Evolutionary conservation across 1,140 invertebrate species (phyloP).

Genomic region (Magallana ariakensis): DNA sequence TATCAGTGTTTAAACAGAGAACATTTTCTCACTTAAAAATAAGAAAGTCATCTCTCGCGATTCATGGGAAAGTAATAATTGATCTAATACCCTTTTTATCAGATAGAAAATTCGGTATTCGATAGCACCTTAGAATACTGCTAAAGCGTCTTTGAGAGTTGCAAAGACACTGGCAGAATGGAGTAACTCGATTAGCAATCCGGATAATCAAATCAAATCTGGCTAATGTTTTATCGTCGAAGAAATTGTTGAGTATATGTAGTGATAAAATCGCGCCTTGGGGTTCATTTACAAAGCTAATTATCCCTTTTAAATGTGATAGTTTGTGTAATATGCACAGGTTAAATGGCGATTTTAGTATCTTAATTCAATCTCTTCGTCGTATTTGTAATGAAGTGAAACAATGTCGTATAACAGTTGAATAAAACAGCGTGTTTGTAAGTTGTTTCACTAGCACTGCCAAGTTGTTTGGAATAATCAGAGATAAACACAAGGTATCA

Average conservation of each 20-base stretch:
- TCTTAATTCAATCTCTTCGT: neutral
- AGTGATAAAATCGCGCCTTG: conserved; percentile 32
- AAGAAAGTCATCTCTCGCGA: neutral
- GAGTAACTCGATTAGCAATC: conserved; percentile 7
- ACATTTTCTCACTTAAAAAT: neutral
- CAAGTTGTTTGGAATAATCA: too few species aligned
- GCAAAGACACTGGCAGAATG: neutral
- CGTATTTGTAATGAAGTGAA: conserved; percentile 29
- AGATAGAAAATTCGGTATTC: conserved; percentile 11
- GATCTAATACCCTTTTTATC: conserved; percentile 20
- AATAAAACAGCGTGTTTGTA: neutral
- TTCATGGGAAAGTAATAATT: neutral
- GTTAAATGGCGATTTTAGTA: conserved; percentile 21
- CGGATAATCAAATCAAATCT: conserved; percentile 23
- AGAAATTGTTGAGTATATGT: conserved; percentile 18
- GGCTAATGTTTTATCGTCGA: conserved; percentile 23
- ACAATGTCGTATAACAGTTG: neutral
- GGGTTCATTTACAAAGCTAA: conserved; percentile 14
- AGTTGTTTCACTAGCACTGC: neutral
- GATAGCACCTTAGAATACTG: conserved; percentile 30
- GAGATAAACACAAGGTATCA: too few species aligned
- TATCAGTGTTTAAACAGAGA: conserved; percentile 6
- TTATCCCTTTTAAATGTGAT: conserved; percentile 23
- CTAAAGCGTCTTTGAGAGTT: conserved; percentile 5
- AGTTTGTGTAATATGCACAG: conserved; percentile 34